Percentiles rank a stretch among this genome's conserved stretches.
phyloP scores from a whole-genome alignment of 2,797 vertebrate species.

The Serranus cabrilla region DNA sequence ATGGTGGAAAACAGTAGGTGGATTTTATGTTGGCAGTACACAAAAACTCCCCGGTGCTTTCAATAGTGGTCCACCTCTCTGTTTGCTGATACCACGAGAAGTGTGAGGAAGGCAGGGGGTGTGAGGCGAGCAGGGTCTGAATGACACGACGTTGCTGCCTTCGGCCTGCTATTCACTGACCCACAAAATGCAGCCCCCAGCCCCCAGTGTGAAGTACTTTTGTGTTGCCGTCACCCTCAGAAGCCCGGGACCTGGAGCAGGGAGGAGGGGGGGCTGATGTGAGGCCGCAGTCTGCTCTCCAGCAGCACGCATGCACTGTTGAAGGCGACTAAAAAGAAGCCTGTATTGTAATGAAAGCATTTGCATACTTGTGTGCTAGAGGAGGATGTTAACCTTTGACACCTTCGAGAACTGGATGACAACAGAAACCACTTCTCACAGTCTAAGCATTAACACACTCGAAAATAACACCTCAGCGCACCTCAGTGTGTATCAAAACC shows the following conservation, averaged over 20 bases:
- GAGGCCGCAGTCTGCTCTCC: constrained; percentile 63
- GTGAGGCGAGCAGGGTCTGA: constrained; percentile 64
- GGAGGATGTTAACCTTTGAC: constrained; percentile 84
- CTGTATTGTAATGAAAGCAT: constrained; percentile 80
- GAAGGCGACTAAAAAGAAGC: constrained; percentile 70
- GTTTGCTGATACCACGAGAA: constrained; percentile 83
- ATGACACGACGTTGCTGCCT: constrained; percentile 81
- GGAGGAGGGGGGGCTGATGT: constrained; percentile 36
- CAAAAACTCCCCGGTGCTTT: constrained; percentile 73
- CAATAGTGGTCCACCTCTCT: constrained; percentile 73
- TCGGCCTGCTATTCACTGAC: constrained; percentile 82
- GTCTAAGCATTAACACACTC: constrained; percentile 65
- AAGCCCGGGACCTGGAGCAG: constrained; percentile 55
- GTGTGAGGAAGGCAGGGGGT: constrained; percentile 65
- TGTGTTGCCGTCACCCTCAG: constrained; percentile 78
- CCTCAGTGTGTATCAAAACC: constrained; percentile 63
- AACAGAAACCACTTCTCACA: constrained; percentile 79
- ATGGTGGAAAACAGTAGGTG: constrained; percentile 68
- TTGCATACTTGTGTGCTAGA: constrained; percentile 82
- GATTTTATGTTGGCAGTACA: constrained; percentile 68
- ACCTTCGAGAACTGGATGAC: constrained; percentile 73
- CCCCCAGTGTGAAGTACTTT: constrained; percentile 85
- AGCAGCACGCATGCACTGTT: constrained; percentile 77
- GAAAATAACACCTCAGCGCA: constrained; percentile 74
- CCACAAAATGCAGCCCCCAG: constrained; percentile 83